These are phyloP conservation scores for Tetanocera ferruginea DNA, from an alignment of 2,888 invertebrate species.

Conservation along the genomic window DNA sequence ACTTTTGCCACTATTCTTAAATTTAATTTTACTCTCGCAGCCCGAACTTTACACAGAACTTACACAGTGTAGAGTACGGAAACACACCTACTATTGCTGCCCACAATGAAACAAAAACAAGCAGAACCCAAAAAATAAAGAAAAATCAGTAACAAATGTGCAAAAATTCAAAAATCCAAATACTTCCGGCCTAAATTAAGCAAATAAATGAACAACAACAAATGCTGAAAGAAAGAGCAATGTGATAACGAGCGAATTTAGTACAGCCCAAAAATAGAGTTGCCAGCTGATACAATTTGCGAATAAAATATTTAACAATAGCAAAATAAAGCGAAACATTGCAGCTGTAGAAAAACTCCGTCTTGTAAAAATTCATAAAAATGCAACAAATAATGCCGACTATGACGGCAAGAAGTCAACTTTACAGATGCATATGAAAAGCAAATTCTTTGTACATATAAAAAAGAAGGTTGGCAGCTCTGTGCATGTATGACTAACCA, in stretches of 20 bases:
- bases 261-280: constrained; percentile 26
- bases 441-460: too few relatives aligned
- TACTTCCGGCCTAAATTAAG: constrained; percentile 27
- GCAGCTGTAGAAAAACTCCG: too few relatives aligned
- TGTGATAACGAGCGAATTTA: neutral
- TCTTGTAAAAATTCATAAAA: too few relatives aligned
- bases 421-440: neutral
- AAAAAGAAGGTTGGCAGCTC: too few relatives aligned
- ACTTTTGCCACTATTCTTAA: too few relatives aligned
- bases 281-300: neutral
- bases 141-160: neutral
- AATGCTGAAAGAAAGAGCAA: constrained; percentile 3
- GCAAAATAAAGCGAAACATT: too few relatives aligned
- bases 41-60: too few relatives aligned
- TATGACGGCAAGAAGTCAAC: neutral
- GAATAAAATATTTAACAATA: neutral
- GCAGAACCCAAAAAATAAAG: neutral
- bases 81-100: constrained; percentile 14
- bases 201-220: constrained; percentile 29
- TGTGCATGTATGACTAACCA: too few relatives aligned
- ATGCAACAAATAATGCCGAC: too few relatives aligned
- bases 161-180: neutral
- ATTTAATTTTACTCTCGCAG: too few relatives aligned
- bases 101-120: neutral
- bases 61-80: too few relatives aligned